Conservation (phyloP, 2,888 invertebrate genomes). For the Calameuta pallipes region DNA sequence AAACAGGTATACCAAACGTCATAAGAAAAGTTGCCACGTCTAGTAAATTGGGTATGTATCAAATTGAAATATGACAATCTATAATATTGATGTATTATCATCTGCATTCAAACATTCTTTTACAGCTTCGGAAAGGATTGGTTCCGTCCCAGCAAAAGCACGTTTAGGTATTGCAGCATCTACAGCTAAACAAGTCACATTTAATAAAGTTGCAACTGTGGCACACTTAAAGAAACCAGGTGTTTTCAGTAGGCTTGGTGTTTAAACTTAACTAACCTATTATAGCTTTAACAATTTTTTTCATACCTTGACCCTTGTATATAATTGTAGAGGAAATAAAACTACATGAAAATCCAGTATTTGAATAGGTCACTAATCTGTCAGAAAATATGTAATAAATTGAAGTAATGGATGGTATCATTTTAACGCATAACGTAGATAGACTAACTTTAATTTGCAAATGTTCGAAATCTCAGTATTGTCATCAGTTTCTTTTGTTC, state of each 20-base stretch:
- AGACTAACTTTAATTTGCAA: background rate
- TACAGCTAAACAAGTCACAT: constrained; percentile 59
- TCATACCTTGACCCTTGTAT: background rate
- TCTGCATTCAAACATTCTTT: constrained; percentile 15
- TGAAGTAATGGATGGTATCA: background rate
- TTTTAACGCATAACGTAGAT: background rate
- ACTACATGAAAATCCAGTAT: background rate
- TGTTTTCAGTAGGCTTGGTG: constrained; percentile 61
- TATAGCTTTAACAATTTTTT: background rate
- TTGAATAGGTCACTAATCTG: background rate
- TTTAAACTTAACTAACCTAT: constrained; percentile 32
- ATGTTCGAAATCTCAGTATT: background rate
- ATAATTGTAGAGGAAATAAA: background rate
- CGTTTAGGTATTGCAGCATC: constrained; percentile 49
- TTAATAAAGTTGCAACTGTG: constrained; percentile 54
- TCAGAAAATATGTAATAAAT: background rate
- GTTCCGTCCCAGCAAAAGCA: constrained; percentile 57
- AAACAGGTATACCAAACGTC: constrained; percentile 15
- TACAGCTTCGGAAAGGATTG: constrained; percentile 57
- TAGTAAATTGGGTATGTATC: constrained; percentile 51
- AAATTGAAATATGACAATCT: background rate
- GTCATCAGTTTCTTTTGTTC: background rate
- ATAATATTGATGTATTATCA: background rate
- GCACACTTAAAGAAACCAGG: constrained; percentile 53
- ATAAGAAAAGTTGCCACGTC: constrained; percentile 32